Conservation (phyloP, 2,113 vertebrate genomes). For the Typhlomys cinereus region DNA sequence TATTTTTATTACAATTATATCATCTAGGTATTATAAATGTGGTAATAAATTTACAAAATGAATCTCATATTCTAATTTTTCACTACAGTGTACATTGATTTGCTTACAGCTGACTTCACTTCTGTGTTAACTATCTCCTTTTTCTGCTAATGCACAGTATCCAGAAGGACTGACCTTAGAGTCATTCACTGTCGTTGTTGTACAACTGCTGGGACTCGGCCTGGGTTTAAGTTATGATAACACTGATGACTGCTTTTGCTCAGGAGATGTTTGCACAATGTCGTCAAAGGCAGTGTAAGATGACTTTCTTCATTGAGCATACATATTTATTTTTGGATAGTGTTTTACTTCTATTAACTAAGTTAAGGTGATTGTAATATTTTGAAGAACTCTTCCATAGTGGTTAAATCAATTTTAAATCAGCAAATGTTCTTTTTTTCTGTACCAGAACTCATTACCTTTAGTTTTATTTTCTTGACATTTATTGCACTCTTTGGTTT, state of each 20-base stretch:
- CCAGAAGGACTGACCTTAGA: slow-evolving; percentile 58
- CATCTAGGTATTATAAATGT: neutral
- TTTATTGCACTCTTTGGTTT: neutral
- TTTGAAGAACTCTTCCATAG: neutral
- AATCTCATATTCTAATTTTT: slow-evolving; percentile 7
- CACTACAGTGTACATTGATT: neutral
- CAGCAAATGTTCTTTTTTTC: neutral
- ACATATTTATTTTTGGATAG: neutral
- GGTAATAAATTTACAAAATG: neutral
- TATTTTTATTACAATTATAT: neutral
- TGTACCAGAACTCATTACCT: neutral
- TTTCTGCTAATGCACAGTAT: slow-evolving; percentile 57
- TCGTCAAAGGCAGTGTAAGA: slow-evolving; percentile 69
- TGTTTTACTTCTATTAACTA: neutral
- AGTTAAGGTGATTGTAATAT: neutral
- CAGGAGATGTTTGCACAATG: slow-evolving; percentile 63
- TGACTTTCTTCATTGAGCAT: neutral
- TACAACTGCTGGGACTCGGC: slow-evolving; percentile 66
- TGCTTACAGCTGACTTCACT: neutral
- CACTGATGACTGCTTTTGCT: slow-evolving; percentile 43
- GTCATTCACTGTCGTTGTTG: slow-evolving; percentile 51
- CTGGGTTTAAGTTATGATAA: slow-evolving; percentile 61
- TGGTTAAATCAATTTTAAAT: neutral
- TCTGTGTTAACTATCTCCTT: neutral
- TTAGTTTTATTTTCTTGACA: neutral